Percentiles rank a stretch among this genome's conserved stretches.
These are phyloP conservation scores for Erebia epiphron DNA, from an alignment of 2,888 invertebrate genomes.

Conservation along the genomic window DNA sequence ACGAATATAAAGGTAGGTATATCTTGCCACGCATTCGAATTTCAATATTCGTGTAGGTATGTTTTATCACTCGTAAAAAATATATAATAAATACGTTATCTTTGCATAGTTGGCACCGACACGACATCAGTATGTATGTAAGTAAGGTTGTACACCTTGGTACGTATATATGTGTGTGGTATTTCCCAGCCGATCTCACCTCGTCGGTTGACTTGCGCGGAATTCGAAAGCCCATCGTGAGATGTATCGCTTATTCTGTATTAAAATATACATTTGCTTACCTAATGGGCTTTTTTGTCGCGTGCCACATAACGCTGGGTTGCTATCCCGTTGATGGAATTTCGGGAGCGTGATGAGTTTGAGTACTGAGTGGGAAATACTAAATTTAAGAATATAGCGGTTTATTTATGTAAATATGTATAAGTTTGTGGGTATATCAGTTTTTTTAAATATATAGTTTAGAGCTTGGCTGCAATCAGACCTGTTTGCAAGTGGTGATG, in stretches of 20 bases:
- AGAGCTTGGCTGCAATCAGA: too few relatives aligned
- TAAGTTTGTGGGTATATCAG: neutral
- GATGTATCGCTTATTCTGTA: slow-evolving; percentile 82
- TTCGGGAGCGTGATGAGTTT: neutral
- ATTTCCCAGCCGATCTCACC: slow-evolving; percentile 82
- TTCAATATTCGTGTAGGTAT: slow-evolving; percentile 19
- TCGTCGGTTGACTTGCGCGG: slow-evolving; percentile 79
- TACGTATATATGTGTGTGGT: slow-evolving; percentile 66
- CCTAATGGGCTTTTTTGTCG: slow-evolving; percentile 79
- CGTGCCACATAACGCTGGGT: slow-evolving; percentile 66
- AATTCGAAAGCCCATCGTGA: slow-evolving; percentile 82
- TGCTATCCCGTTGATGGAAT: slow-evolving; percentile 60
- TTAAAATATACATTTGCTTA: slow-evolving; percentile 81
- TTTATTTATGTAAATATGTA: neutral
- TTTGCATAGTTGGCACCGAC: slow-evolving; percentile 57
- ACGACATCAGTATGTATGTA: slow-evolving; percentile 63
- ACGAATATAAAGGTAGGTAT: neutral
- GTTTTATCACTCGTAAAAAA: slow-evolving; percentile 30
- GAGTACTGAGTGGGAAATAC: neutral
- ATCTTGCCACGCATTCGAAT: neutral
- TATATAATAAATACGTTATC: slow-evolving; percentile 54
- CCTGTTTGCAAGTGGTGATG: too few relatives aligned
- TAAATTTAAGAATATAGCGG: neutral
- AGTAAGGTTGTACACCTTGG: slow-evolving; percentile 57
- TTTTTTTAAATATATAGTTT: neutral